These are phyloP conservation scores for Neolamprologus toae DNA, from an alignment of 2,113 vertebrate genomes.

Conservation along the genomic window DNA sequence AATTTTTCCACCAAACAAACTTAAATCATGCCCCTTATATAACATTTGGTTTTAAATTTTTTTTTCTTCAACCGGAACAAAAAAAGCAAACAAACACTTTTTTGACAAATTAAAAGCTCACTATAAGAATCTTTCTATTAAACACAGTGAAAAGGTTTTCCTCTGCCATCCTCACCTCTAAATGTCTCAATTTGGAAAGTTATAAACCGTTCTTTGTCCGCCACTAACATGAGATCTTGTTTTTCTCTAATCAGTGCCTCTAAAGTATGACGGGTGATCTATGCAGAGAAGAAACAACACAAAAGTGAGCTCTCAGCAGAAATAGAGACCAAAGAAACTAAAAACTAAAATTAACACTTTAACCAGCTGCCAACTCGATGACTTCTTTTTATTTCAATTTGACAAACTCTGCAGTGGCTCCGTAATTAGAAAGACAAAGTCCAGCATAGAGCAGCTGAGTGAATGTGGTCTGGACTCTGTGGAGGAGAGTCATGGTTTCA, in stretches of 20 bases:
- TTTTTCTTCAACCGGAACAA: background rate
- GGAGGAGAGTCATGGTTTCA: background rate
- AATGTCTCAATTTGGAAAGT: background rate
- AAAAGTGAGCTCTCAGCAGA: background rate
- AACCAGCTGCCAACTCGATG: accelerated
- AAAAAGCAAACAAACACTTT: background rate
- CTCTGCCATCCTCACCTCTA: accelerated
- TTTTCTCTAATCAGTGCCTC: accelerated
- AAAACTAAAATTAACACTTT: background rate
- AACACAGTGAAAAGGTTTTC: accelerated
- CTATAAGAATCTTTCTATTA: background rate
- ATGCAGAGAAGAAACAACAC: background rate
- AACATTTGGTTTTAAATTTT: background rate
- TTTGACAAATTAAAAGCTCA: background rate
- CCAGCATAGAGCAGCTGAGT: background rate
- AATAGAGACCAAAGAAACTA: background rate
- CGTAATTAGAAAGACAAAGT: accelerated
- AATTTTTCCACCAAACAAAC: background rate
- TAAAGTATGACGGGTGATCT: background rate
- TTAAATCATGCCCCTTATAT: background rate
- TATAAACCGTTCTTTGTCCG: accelerated
- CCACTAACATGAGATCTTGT: background rate
- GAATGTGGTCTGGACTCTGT: background rate
- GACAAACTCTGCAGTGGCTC: background rate
- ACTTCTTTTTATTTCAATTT: background rate